Conservation (phyloP, 2,113 vertebrate genomes). For the Cephalopterus ornatus region DNA sequence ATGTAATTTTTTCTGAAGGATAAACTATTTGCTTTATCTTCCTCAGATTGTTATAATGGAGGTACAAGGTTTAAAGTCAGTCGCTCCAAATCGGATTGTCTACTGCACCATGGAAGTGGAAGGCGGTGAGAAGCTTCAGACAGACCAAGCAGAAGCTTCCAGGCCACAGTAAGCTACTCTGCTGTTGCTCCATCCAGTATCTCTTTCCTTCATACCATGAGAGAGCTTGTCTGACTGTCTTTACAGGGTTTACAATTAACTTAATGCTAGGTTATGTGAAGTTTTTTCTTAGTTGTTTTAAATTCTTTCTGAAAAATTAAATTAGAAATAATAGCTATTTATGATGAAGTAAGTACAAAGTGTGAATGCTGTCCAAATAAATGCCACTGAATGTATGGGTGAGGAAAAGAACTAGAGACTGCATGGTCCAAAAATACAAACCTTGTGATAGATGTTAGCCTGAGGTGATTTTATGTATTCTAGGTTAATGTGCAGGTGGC, state of each 20-base stretch:
- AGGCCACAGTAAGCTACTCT: slow-evolving; percentile 88
- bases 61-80: slow-evolving; percentile 92
- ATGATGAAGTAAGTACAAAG: background rate
- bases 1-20: background rate
- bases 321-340: background rate
- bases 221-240: background rate
- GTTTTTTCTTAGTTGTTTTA: background rate
- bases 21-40: slow-evolving; percentile 10
- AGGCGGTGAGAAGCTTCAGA: slow-evolving; percentile 96
- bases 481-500: slow-evolving; percentile 16
- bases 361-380: background rate
- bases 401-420: background rate
- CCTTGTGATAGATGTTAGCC: background rate
- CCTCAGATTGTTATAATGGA: slow-evolving; percentile 93
- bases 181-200: background rate
- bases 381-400: background rate
- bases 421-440: background rate
- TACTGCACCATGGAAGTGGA: slow-evolving; percentile 99
- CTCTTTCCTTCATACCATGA: background rate
- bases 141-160: slow-evolving; percentile 96
- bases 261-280: background rate
- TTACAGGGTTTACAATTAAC: background rate
- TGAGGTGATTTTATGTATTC: background rate
- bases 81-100: slow-evolving; percentile 92
- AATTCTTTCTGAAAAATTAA: background rate